Evolutionary conservation across 2,113 vertebrate genomes (phyloP), one percentile per base, ranked within the genome.

Genomic region (Fukomys damarensis): DNA sequence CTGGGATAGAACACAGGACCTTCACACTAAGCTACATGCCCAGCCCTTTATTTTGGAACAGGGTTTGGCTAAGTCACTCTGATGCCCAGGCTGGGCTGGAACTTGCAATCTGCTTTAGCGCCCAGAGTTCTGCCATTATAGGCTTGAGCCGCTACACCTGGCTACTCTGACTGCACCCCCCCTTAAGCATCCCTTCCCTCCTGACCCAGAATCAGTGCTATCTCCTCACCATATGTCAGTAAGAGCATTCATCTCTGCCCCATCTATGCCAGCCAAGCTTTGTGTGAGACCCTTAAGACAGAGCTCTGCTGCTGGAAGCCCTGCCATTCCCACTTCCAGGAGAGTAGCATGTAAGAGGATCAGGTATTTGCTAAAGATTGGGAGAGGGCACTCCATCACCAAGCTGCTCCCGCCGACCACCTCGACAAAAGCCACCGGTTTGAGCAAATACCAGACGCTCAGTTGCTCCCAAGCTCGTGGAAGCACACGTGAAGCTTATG

Each of bases 141-240:
- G 74, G 26, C 3, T 3, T 77, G 43, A 77, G 41, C 38, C 38
- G 41, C 38, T 41, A 24, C 10, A 5, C 72, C 41, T 46, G 72
- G 72, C 72, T 74, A 2, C 38, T 11, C n/a, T 20, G 4, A 28
- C 49, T 38, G 58, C 77, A 59, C 41, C 8, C 1, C 16, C 9
- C 43, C 10, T 28, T 26, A 24, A n/a, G 38, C 65, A 9, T 12
- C 41, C 52, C 30, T 14, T 14, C 41, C 16, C 16, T 20, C 20
- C 43, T 43, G n/a, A 30, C 16, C 58, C 12, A 0, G 7, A 1
- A 14, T 35, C 17, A 80, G 61, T 28, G 43, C 76, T 3, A 8
- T 10, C 24, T 12, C 35, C 41, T 61, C 28, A 4, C 41, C 59
- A 0, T 0, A 5, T 2, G 16, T 65, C 65, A 43, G 0, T 20